These are phyloP conservation scores for Drosophila bipectinata DNA, from an alignment of 1,140 invertebrate genomes.

Conservation along the genomic window DNA sequence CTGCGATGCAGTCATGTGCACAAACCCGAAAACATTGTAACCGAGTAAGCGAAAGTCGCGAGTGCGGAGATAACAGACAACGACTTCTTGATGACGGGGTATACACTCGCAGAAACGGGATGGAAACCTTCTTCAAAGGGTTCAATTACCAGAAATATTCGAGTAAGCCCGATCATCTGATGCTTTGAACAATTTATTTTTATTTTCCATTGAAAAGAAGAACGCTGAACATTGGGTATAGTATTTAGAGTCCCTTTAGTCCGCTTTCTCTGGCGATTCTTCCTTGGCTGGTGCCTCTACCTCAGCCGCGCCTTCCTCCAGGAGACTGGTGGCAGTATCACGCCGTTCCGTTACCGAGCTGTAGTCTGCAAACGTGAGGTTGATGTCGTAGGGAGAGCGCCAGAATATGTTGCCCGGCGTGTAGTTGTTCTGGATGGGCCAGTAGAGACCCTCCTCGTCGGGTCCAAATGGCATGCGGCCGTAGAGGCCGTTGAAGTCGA, in stretches of 20 bases:
- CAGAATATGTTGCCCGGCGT: conserved; percentile 63
- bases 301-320: neutral
- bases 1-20: conserved; percentile 75
- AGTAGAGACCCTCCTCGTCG: conserved; percentile 64
- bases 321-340: conserved; percentile 9
- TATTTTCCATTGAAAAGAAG: neutral
- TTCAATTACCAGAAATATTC: too few relatives aligned
- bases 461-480: conserved; percentile 35
- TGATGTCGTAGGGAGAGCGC: conserved; percentile 68
- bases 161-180: too few relatives aligned
- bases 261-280: conserved; percentile 5
- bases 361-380: conserved; percentile 69
- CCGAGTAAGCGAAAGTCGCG: conserved; percentile 31
- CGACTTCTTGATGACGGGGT: conserved; percentile 13
- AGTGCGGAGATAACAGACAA: conserved; percentile 62
- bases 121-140: neutral
- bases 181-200: neutral
- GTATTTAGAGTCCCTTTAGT: neutral
- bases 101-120: conserved; percentile 10
- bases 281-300: neutral
- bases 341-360: conserved; percentile 23
- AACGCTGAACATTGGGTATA: neutral
- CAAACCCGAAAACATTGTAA: conserved; percentile 69
- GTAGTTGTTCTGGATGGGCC: conserved; percentile 72
- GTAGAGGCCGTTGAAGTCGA: conserved; percentile 49